Evolutionary conservation across 2,888 invertebrate genomes (phyloP).

Genomic region (Criorhina ranunculi): DNA sequence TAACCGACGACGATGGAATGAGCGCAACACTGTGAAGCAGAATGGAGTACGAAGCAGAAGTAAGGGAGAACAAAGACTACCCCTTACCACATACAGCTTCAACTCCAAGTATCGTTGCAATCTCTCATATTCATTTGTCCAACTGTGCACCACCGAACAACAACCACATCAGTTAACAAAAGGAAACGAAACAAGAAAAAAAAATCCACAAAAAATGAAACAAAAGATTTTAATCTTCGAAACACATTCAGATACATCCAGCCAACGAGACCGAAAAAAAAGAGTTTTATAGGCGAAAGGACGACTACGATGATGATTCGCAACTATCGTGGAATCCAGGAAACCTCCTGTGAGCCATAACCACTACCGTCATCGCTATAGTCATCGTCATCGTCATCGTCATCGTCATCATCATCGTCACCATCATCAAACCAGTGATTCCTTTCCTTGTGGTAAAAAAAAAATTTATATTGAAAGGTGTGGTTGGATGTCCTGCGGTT

Average conservation of each 20-base stretch:
- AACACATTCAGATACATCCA: slow-evolving; percentile 35
- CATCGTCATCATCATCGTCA: background rate
- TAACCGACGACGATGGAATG: slow-evolving; percentile 53
- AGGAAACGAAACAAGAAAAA: slow-evolving; percentile 39
- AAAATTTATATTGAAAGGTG: background rate
- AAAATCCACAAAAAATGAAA: slow-evolving; percentile 22
- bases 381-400: slow-evolving; percentile 5
- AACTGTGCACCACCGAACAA: slow-evolving; percentile 50
- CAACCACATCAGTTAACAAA: slow-evolving; percentile 57
- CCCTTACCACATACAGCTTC: background rate
- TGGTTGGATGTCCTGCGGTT: background rate
- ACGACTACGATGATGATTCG: slow-evolving; percentile 18
- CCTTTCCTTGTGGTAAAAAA: background rate
- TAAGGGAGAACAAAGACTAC: slow-evolving; percentile 24
- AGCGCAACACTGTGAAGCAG: slow-evolving; percentile 44
- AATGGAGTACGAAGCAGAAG: slow-evolving; percentile 14
- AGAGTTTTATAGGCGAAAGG: background rate
- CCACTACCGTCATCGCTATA: background rate
- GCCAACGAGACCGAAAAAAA: slow-evolving; percentile 5
- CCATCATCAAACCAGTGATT: slow-evolving; percentile 18
- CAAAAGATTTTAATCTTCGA: slow-evolving; percentile 69
- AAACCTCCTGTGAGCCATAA: slow-evolving; percentile 12
- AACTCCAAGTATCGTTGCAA: background rate
- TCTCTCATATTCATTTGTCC: slow-evolving; percentile 33
- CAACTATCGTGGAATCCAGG: slow-evolving; percentile 27